Conservation (phyloP, 1,140 invertebrate genomes). For the Thrips palmi region DNA sequence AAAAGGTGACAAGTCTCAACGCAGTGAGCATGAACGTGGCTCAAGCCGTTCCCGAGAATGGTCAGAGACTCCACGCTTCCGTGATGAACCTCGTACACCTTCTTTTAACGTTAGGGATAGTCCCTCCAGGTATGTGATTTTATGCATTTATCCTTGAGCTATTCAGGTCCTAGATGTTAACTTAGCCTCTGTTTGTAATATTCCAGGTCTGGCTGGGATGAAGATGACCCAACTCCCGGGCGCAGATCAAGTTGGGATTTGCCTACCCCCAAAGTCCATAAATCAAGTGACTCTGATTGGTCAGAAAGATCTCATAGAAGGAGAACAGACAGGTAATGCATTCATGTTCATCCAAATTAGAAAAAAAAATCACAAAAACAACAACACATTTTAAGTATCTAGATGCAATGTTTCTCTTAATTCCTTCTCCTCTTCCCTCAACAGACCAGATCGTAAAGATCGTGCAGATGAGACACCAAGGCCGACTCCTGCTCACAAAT, state of each 20-base stretch:
- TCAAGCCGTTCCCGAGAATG: constrained; percentile 34
- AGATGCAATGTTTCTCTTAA: constrained; percentile 12
- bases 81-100: constrained; percentile 68
- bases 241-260: constrained; percentile 77
- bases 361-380: constrained; percentile 10
- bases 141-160: constrained; percentile 2
- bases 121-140: constrained; percentile 27
- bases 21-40: no score
- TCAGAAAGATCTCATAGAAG: constrained; percentile 24
- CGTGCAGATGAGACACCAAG: constrained; percentile 50
- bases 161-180: constrained; percentile 2
- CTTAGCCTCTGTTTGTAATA: constrained; percentile 15
- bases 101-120: constrained; percentile 44
- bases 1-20: constrained; percentile 14
- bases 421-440: constrained; percentile 19
- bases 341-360: no score
- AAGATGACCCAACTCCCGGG: constrained; percentile 42
- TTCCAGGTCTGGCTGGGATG: constrained; percentile 68
- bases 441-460: constrained; percentile 31
- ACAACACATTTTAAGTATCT: constrained; percentile 12
- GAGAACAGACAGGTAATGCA: constrained; percentile 15
- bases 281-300: constrained; percentile 22
- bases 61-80: constrained; percentile 45
- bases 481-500: constrained; percentile 73
- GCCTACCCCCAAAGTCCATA: constrained; percentile 46